These are phyloP conservation scores for Apocrypta bakeri DNA, from an alignment of 1,140 invertebrate species.

Conservation along the genomic window DNA sequence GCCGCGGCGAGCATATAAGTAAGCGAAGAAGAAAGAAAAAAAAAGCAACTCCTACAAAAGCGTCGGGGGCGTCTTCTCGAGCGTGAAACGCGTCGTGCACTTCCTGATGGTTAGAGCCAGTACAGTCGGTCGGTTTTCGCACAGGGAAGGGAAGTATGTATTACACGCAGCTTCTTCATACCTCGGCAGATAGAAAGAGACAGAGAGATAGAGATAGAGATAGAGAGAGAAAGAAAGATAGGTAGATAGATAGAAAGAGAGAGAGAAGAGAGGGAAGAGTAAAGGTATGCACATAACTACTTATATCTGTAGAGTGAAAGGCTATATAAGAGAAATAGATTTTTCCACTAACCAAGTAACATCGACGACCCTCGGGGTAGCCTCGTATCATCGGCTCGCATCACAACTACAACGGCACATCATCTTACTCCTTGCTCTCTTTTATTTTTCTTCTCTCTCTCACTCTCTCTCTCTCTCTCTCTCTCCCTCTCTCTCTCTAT, in stretches of 20 bases:
- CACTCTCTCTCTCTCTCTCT: not conserved
- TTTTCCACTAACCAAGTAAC: constrained; percentile 52
- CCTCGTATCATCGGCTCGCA: constrained; percentile 58
- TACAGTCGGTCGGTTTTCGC: not conserved
- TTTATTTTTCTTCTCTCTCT: not conserved
- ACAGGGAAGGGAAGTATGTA: not conserved
- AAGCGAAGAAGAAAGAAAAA: not conserved
- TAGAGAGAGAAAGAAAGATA: not conserved
- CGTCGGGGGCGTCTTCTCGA: constrained; percentile 2
- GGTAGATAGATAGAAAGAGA: too few relatives aligned
- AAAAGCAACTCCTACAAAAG: not conserved
- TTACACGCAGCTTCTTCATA: not conserved
- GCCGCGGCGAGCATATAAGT: not conserved
- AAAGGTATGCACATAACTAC: too few relatives aligned
- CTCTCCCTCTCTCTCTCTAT: too few relatives aligned
- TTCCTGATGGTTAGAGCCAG: constrained; percentile 17
- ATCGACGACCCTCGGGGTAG: constrained; percentile 37
- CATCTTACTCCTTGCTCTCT: constrained; percentile 51
- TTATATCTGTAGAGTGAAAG: not conserved
- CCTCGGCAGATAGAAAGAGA: too few relatives aligned
- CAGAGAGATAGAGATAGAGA: not conserved
- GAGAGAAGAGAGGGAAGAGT: not conserved
- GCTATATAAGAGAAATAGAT: not conserved
- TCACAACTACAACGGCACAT: constrained; percentile 46
- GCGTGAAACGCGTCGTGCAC: not conserved